phyloP scores from a whole-genome alignment of 2,888 invertebrate species.

The Ptychoptera contaminata region DNA sequence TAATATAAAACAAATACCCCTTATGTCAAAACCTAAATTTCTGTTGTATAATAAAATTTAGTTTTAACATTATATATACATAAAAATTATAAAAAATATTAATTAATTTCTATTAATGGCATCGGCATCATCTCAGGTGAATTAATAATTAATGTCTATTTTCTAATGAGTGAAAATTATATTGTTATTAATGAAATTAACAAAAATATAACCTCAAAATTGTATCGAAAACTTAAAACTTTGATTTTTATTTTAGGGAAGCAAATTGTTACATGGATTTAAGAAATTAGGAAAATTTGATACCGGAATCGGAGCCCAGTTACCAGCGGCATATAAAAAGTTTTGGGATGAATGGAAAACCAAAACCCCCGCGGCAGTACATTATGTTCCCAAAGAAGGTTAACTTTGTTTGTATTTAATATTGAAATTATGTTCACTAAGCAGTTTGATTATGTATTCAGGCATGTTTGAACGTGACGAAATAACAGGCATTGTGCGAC shows the following conservation, averaged over 20 bases:
- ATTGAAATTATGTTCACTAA: neutral
- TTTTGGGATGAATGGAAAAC: constrained; percentile 76
- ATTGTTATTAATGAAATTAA: no score
- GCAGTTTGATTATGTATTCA: neutral
- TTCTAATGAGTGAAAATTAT: no score
- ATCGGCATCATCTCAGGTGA: no score
- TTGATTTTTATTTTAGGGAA: constrained; percentile 16
- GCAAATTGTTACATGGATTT: constrained; percentile 29
- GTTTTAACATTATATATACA: no score
- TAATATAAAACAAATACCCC: no score
- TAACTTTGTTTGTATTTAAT: neutral
- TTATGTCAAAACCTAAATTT: no score
- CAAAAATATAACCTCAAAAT: no score
- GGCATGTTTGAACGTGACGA: constrained; percentile 56
- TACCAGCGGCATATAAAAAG: constrained; percentile 70
- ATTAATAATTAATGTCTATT: no score
- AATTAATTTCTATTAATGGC: no score
- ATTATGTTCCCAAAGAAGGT: constrained; percentile 53
- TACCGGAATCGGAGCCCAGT: constrained; percentile 45
- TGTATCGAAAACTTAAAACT: no score
- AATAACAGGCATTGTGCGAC: constrained; percentile 51
- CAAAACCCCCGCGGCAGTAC: constrained; percentile 43
- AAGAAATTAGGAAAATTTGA: constrained; percentile 41
- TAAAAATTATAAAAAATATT: no score
- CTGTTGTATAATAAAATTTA: no score